These are phyloP conservation scores for Catocala sponsa DNA, from an alignment of 2,888 invertebrate species.

Conservation along the genomic window DNA sequence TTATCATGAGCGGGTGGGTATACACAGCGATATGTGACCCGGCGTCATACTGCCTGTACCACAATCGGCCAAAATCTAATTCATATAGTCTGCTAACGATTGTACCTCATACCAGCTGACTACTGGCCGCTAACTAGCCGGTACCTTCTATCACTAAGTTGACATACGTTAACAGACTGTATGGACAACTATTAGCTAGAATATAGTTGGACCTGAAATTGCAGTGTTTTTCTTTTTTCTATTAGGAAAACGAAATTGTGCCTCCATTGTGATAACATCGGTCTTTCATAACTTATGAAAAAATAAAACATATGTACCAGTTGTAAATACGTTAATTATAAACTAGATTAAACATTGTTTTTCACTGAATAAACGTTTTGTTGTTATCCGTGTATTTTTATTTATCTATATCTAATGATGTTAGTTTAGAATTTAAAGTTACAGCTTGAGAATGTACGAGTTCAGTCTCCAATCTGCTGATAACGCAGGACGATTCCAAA, in stretches of 20 bases:
- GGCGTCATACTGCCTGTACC: neutral
- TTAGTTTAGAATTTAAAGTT: too few relatives aligned
- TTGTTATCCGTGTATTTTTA: slow-evolving; percentile 26
- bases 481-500: too few relatives aligned
- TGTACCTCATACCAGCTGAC: too few relatives aligned
- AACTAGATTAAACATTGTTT: slow-evolving; percentile 27
- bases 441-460: too few relatives aligned
- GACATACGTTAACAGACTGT: too few relatives aligned
- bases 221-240: neutral
- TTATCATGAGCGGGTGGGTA: too few relatives aligned
- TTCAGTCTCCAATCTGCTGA: too few relatives aligned
- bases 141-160: too few relatives aligned
- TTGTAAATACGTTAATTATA: slow-evolving; percentile 41
- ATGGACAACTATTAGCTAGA: neutral
- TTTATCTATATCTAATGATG: neutral
- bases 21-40: too few relatives aligned
- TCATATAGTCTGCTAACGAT: too few relatives aligned
- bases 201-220: neutral
- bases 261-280: slow-evolving; percentile 46
- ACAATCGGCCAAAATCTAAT: too few relatives aligned
- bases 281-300: slow-evolving; percentile 19
- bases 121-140: too few relatives aligned
- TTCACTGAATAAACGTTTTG: slow-evolving; percentile 42
- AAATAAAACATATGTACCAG: slow-evolving; percentile 26
- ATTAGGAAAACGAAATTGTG: slow-evolving; percentile 28